Conservation (phyloP, 2,113 vertebrate species). For the Ammodramus savannarum region DNA sequence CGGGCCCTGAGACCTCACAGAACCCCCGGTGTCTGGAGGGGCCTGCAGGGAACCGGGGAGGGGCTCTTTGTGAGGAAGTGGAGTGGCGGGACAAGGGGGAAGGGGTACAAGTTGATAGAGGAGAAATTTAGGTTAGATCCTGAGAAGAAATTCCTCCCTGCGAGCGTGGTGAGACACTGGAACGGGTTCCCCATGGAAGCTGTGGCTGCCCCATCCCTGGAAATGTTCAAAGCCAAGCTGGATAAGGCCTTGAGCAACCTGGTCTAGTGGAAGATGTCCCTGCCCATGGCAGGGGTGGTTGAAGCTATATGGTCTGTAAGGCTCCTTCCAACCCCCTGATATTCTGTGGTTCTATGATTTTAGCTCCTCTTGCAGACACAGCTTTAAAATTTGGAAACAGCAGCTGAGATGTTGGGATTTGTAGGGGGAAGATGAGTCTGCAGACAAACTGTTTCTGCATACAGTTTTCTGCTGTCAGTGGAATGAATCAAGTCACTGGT, state of each 20-base stretch:
- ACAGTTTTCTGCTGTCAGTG: background rate
- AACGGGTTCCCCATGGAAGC: background rate
- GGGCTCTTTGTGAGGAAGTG: background rate
- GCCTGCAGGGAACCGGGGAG: background rate
- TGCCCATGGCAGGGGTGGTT: background rate
- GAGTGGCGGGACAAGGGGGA: background rate
- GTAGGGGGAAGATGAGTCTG: background rate
- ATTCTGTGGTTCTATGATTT: fast-evolving
- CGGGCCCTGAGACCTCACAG: background rate
- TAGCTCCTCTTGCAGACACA: background rate
- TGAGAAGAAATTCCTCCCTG: background rate
- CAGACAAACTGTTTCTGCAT: fast-evolving
- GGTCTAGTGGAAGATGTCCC: background rate
- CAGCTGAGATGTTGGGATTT: background rate
- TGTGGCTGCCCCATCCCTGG: background rate
- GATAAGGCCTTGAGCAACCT: background rate
- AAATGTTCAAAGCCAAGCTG: background rate
- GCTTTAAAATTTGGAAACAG: background rate
- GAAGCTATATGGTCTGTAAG: fast-evolving
- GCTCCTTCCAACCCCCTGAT: background rate
- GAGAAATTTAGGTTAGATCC: background rate
- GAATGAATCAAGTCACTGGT: background rate
- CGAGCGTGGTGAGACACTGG: background rate
- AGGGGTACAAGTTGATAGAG: background rate
- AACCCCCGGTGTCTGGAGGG: background rate